A percentile compares a stretch with the other conserved stretches of the same genome.
Evolutionary conservation across 2,888 invertebrate species (phyloP).

Genomic region (Nymphalis c-album): DNA sequence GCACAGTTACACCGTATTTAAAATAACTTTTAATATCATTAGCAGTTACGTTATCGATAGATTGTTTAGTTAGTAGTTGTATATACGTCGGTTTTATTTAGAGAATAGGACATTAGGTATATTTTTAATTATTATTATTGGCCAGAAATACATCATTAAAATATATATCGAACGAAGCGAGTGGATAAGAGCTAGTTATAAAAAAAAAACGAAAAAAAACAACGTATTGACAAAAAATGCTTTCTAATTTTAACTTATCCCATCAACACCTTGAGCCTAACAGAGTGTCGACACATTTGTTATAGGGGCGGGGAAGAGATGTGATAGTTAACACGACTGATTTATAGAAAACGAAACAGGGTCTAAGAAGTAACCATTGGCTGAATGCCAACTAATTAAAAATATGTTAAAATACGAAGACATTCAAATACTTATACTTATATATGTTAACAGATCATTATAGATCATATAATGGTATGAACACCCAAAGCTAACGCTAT

Average conservation of each 20-base stretch:
- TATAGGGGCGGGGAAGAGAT: conserved; percentile 51
- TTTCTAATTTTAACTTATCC: conserved; percentile 54
- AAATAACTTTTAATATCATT: background rate
- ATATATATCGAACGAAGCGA: too few relatives aligned
- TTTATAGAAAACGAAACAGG: conserved; percentile 59
- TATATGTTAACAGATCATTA: background rate
- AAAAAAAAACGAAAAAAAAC: background rate
- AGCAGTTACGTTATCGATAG: too few relatives aligned
- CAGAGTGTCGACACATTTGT: conserved; percentile 73
- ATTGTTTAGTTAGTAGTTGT: too few relatives aligned
- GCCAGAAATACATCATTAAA: too few relatives aligned
- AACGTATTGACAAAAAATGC: conserved; percentile 38
- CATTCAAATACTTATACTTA: background rate
- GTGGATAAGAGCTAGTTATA: too few relatives aligned
- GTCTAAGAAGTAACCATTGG: background rate
- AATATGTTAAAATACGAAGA: background rate
- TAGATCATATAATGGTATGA: background rate
- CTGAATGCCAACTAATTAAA: conserved; percentile 6
- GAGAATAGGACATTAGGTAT: too few relatives aligned
- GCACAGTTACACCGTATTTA: background rate
- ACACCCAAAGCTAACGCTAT: background rate
- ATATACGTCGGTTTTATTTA: too few relatives aligned
- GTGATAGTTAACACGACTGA: conserved; percentile 68
- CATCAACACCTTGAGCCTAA: conserved; percentile 54
- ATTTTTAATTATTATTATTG: too few relatives aligned